Conservation (phyloP, 92 coral and sea anemone species). For the Zoanthus sansibaricus region DNA sequence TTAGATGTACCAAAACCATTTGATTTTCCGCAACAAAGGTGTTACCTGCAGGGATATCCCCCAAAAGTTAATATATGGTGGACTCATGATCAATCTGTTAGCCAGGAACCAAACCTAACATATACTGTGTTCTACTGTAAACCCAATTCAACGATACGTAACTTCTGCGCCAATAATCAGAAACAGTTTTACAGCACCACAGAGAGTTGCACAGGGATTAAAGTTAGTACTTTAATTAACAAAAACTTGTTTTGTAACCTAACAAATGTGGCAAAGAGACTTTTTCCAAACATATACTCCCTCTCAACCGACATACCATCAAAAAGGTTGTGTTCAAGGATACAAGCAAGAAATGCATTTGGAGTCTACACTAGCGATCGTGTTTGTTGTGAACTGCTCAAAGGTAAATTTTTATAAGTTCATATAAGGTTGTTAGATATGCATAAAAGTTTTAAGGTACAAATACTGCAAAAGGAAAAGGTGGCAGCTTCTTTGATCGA, state of each 20-base stretch:
- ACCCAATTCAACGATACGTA: neutral
- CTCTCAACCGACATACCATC: neutral
- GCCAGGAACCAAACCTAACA: neutral
- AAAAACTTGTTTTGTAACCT: neutral
- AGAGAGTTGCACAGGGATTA: neutral
- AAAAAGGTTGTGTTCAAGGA: neutral
- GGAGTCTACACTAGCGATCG: neutral
- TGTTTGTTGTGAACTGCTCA: neutral
- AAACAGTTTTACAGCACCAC: neutral
- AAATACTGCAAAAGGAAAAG: no score
- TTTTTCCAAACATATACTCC: neutral
- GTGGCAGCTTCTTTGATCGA: no score
- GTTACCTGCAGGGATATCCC: neutral
- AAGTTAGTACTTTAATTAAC: neutral
- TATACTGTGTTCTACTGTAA: neutral
- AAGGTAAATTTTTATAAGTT: neutral
- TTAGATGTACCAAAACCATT: neutral
- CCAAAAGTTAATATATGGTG: neutral
- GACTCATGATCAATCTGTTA: neutral
- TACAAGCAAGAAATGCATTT: neutral
- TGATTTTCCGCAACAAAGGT: neutral
- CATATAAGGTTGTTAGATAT: no score
- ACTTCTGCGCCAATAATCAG: neutral
- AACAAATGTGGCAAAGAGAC: neutral
- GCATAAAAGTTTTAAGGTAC: no score